These are phyloP conservation scores for Balaeniceps rex DNA, from an alignment of 2,113 vertebrate genomes.

Conservation along the genomic window DNA sequence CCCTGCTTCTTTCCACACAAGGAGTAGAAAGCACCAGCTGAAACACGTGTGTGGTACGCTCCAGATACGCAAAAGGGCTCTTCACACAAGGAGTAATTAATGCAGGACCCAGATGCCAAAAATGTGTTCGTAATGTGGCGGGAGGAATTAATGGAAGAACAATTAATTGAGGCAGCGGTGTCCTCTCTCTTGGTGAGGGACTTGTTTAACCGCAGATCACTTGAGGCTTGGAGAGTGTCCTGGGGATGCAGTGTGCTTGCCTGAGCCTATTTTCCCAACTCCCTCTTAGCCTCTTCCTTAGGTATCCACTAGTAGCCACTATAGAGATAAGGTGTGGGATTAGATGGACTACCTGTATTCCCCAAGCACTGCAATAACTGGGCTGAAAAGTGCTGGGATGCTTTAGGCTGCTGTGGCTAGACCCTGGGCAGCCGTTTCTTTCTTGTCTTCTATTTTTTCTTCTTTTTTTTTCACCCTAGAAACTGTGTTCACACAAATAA, in stretches of 20 bases:
- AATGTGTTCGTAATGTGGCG: fast-evolving
- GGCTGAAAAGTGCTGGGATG: neutral
- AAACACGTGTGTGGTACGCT: neutral
- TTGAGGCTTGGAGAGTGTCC: neutral
- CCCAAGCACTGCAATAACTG: neutral
- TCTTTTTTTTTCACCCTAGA: neutral
- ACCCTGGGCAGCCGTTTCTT: neutral
- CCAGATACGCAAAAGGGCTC: neutral
- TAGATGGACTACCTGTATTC: neutral
- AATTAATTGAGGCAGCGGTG: neutral
- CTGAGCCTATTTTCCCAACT: neutral
- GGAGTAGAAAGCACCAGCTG: neutral
- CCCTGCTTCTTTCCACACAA: neutral
- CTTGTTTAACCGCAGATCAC: neutral
- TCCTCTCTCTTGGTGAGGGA: neutral
- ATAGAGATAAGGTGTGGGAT: neutral
- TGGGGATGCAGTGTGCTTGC: neutral
- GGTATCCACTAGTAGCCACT: neutral
- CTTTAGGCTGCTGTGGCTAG: neutral
- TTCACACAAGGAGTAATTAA: neutral
- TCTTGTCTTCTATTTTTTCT: neutral
- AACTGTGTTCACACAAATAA: neutral
- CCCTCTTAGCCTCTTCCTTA: neutral
- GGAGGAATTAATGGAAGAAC: neutral
- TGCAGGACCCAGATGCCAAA: neutral